phyloP scores from a whole-genome alignment of 1,140 invertebrate genomes.

The Atopsyche davidsoni region DNA sequence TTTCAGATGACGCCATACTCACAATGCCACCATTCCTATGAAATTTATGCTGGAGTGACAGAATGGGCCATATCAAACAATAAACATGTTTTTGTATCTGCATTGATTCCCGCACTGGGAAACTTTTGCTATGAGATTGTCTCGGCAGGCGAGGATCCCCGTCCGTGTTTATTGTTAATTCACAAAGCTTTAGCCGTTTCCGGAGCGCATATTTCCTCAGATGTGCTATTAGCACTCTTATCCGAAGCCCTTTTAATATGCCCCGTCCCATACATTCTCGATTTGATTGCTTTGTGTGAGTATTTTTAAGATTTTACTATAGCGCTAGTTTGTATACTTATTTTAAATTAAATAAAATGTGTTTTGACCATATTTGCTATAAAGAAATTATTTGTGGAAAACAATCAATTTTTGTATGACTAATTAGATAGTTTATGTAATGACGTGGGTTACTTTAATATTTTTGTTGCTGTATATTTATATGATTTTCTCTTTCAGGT shows the following conservation, averaged over 20 bases:
- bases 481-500: slow-evolving; percentile 15
- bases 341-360: too few relatives aligned
- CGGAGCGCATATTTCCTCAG: slow-evolving; percentile 1
- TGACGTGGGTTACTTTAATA: too few relatives aligned
- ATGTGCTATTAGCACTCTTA: slow-evolving; percentile 10
- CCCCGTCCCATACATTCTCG: slow-evolving; percentile 6
- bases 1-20: neutral
- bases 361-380: too few relatives aligned
- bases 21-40: neutral
- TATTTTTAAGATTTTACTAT: too few relatives aligned
- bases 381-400: too few relatives aligned
- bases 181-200: slow-evolving; percentile 7
- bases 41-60: neutral
- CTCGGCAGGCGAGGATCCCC: slow-evolving; percentile 4
- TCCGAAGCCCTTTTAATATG: slow-evolving; percentile 8
- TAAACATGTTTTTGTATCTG: slow-evolving; percentile 7
- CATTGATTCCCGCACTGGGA: slow-evolving; percentile 3
- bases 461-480: too few relatives aligned
- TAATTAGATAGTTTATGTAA: too few relatives aligned
- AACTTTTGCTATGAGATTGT: slow-evolving; percentile 3
- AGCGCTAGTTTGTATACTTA: too few relatives aligned
- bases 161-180: slow-evolving; percentile 5
- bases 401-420: too few relatives aligned
- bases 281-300: slow-evolving; percentile 15
- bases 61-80: slow-evolving; percentile 11